These are phyloP conservation scores for Limnothrissa miodon DNA, from an alignment of 2,113 vertebrate species.

Conservation along the genomic window DNA sequence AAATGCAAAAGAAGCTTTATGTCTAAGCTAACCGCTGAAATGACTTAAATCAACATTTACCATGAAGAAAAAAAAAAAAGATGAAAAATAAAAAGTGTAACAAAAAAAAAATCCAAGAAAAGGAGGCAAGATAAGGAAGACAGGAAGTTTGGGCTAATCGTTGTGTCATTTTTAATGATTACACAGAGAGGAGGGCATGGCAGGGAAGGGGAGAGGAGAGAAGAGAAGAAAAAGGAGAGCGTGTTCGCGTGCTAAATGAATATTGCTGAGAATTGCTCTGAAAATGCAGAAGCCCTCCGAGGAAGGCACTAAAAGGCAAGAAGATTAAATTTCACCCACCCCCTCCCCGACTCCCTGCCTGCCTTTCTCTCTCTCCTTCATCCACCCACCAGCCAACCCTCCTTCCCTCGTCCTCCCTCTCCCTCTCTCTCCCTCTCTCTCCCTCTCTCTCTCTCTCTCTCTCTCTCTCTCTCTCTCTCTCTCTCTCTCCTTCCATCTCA, in stretches of 20 bases:
- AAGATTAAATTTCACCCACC: conserved; percentile 59
- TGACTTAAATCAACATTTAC: not conserved
- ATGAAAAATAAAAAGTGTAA: not conserved
- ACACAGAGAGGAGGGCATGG: not conserved
- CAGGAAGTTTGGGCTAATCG: not conserved
- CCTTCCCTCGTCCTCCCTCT: conserved; percentile 15
- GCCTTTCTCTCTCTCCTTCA: not conserved
- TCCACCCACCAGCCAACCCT: not conserved
- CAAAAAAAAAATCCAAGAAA: not conserved
- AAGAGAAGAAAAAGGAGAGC: not conserved
- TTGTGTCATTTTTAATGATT: not conserved
- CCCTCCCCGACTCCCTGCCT: not conserved
- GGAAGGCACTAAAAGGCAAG: conserved; percentile 46
- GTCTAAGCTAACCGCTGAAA: not conserved
- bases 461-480: conserved; percentile 27
- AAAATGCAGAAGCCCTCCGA: conserved; percentile 24
- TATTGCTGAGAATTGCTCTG: conserved; percentile 13
- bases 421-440: conserved; percentile 20
- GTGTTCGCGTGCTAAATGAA: conserved; percentile 14
- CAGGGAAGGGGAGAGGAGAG: not conserved
- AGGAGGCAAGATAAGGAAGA: not conserved
- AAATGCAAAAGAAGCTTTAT: not conserved
- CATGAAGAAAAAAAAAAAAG: not conserved
- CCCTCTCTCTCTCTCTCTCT: conserved; percentile 1
- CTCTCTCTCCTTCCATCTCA: conserved; percentile 32